phyloP scores from a whole-genome alignment of 2,888 invertebrate species.

The Heliconius erato region DNA sequence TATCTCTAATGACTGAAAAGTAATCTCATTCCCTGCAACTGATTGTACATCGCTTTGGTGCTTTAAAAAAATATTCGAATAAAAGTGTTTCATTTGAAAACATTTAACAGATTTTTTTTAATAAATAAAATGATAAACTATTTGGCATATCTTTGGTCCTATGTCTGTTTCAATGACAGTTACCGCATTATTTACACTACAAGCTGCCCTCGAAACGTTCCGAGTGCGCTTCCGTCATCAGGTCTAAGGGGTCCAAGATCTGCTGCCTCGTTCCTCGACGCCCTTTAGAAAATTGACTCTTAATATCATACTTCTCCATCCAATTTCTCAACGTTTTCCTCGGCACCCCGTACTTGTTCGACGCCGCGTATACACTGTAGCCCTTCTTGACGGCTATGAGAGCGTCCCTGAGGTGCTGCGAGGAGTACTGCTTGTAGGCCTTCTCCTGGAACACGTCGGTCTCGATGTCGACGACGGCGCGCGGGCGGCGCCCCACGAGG shows the following conservation, averaged over 20 bases:
- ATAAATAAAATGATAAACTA: neutral
- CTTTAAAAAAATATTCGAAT: no score
- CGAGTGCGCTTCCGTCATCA: conserved; percentile 71
- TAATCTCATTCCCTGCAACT: no score
- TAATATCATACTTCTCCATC: conserved; percentile 86
- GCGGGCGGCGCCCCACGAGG: conserved; percentile 76
- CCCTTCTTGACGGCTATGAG: conserved; percentile 83
- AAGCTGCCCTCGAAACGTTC: conserved; percentile 68
- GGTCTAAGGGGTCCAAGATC: conserved; percentile 75
- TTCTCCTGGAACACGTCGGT: conserved; percentile 83
- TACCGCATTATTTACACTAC: conserved; percentile 36
- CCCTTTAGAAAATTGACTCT: conserved; percentile 83
- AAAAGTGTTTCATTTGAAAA: no score
- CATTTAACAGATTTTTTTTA: neutral
- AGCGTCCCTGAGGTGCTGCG: conserved; percentile 80
- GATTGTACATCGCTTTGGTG: no score
- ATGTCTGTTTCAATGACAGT: neutral
- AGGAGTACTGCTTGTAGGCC: conserved; percentile 83
- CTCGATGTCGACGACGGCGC: conserved; percentile 80
- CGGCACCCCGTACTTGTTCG: conserved; percentile 84
- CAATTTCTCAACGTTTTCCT: conserved; percentile 85
- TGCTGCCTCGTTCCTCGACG: conserved; percentile 75
- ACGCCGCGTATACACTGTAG: conserved; percentile 85
- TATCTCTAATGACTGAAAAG: no score
- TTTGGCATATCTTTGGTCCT: conserved; percentile 21